Conservation (phyloP, 2,113 vertebrate species). For the Otus sunia region DNA sequence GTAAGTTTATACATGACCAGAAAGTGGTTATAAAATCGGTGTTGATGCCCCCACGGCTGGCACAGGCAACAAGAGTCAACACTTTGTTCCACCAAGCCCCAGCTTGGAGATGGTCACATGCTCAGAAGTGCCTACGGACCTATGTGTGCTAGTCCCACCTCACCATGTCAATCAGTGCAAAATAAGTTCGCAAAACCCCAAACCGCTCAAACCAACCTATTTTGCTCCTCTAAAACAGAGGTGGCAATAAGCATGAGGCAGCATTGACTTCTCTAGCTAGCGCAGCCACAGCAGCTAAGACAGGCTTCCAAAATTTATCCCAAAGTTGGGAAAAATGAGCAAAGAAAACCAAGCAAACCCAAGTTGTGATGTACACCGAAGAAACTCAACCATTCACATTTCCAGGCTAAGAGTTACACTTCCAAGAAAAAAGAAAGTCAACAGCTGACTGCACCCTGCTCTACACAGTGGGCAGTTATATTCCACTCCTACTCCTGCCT, state of each 20-base stretch:
- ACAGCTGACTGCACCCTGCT: background rate
- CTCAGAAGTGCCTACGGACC: background rate
- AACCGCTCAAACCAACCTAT: background rate
- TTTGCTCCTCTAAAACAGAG: background rate
- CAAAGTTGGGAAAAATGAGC: background rate
- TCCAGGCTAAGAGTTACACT: background rate
- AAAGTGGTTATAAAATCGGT: background rate
- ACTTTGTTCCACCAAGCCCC: accelerated
- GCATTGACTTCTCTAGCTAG: background rate
- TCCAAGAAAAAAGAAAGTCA: background rate
- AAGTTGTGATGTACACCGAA: background rate
- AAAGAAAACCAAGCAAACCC: background rate
- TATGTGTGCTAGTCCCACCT: background rate
- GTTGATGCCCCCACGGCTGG: accelerated
- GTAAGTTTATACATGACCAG: background rate
- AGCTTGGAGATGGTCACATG: background rate
- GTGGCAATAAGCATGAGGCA: background rate
- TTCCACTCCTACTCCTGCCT: background rate
- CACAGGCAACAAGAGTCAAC: background rate
- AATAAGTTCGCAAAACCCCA: background rate
- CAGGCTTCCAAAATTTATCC: background rate
- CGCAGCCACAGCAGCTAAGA: background rate
- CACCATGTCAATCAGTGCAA: accelerated
- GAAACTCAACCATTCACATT: background rate
- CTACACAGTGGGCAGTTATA: accelerated